Evolutionary conservation across 2,888 invertebrate genomes (phyloP).

Genomic region (Neocrepidodera transversa): DNA sequence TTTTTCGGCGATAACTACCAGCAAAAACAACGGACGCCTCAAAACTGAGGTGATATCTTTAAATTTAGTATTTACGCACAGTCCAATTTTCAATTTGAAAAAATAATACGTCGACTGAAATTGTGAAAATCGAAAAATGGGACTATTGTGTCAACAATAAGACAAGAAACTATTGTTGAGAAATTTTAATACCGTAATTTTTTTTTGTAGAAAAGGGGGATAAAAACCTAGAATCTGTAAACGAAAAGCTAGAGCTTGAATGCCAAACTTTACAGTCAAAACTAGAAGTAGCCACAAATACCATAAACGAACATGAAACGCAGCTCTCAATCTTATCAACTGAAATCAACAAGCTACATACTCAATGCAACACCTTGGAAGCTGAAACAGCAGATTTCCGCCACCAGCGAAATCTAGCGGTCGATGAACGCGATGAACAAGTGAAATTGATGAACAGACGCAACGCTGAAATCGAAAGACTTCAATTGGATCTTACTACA

Average conservation of each 20-base stretch:
- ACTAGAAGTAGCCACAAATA: constrained; percentile 68
- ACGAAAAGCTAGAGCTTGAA: constrained; percentile 67
- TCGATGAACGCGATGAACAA: constrained; percentile 79
- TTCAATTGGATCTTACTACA: constrained; percentile 72
- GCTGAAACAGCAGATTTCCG: constrained; percentile 71
- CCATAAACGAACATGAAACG: constrained; percentile 69
- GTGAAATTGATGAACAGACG: constrained; percentile 75
- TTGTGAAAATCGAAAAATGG: too few relatives aligned
- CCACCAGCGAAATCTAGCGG: constrained; percentile 72
- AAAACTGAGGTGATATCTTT: too few relatives aligned
- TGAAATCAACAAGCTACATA: constrained; percentile 71
- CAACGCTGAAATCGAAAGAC: constrained; percentile 74
- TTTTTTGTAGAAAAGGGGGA: constrained; percentile 70
- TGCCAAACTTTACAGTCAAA: constrained; percentile 70
- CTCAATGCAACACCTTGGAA: constrained; percentile 70
- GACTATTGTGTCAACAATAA: too few relatives aligned
- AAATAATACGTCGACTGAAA: too few relatives aligned
- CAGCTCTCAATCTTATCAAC: constrained; percentile 69
- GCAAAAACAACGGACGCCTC: too few relatives aligned
- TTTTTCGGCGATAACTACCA: too few relatives aligned
- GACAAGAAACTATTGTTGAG: too few relatives aligned
- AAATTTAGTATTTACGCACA: too few relatives aligned
- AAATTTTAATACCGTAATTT: too few relatives aligned
- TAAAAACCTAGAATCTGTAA: constrained; percentile 60
- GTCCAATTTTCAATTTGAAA: too few relatives aligned